Percentiles rank a stretch among this genome's conserved stretches.
Conservation (phyloP, 2,113 vertebrate genomes). For the Saguinus imperator region DNA sequence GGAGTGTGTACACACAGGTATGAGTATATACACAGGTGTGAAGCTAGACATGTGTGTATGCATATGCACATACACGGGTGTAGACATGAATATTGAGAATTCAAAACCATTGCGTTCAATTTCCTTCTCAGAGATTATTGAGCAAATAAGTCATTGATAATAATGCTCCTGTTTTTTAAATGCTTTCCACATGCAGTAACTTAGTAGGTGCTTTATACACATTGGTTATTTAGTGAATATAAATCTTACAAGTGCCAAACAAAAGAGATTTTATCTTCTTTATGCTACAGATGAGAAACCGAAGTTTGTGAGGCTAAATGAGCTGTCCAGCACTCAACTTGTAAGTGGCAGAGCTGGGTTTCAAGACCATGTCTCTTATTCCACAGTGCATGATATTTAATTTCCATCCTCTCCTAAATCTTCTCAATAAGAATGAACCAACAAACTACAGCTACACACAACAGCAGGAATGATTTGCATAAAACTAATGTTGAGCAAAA, state of each 20-base stretch:
- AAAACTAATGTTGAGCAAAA: not conserved
- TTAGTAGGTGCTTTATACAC: not conserved
- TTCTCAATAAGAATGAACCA: not conserved
- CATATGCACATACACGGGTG: not conserved
- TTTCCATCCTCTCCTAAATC: conserved; percentile 20
- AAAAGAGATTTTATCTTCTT: conserved; percentile 27
- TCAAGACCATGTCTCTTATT: not conserved
- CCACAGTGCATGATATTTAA: not conserved
- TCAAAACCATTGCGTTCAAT: not conserved
- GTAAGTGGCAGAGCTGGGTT: not conserved
- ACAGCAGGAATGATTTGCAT: not conserved
- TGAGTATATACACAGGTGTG: not conserved
- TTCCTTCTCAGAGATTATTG: conserved; percentile 16
- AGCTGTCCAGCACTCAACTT: conserved; percentile 19
- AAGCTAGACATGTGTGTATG: not conserved
- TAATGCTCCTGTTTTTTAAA: not conserved
- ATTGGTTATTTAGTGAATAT: not conserved
- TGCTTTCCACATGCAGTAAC: not conserved
- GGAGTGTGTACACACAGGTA: not conserved
- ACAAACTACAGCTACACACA: not conserved
- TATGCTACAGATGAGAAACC: not conserved
- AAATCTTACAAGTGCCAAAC: not conserved
- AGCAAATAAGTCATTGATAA: conserved; percentile 6
- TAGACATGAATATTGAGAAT: not conserved
- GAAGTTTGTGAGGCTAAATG: not conserved